Base-by-base conservation (phyloP, 2,888 invertebrate genomes). In the Phoenoteleia sp. region DNA sequence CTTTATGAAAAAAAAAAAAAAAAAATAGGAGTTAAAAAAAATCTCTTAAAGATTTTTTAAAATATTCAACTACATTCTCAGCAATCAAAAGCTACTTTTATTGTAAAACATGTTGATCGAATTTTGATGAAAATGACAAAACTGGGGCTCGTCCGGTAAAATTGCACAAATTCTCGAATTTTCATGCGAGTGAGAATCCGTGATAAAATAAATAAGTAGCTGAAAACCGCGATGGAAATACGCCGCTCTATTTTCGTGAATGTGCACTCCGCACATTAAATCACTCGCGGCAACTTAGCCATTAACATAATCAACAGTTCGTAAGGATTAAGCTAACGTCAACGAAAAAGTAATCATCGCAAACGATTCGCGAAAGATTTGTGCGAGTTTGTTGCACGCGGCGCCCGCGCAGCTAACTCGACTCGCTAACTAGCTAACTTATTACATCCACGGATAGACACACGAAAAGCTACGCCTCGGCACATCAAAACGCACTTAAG, bases 361-460 rank as follows among this genome's bases (percentile, higher is more conserved):
- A 21, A 64, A 56, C 62, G 64, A 56, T 72, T 64, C 64, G 64
- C 54, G 72, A 72, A 72, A 72, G 80, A 80, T 80, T 80, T 72
- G 69, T 47, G 60, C 47, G 60, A 54, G 29, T 74, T 74, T 11
- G 62, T 36, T 21, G 52, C 29, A 19, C 4, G 13, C 4, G 29
- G 47, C 64, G 21, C 15, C 64, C 17, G 56, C 9, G 62, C 36
- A 56, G 56, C 64, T 39, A 77, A 77, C 67, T 79, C 58, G 52
- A 66, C 80, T 66, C 15, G 72, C 72, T 80, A 80, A 80, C 80
- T 72, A 84, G 76, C 71, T 76, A 72, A 84, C 84, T 84, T 84
- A 81, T 81, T 84, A 76, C 84, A 71, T 80, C 66, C 75, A 47
- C 75, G 66, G 72, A 76, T 79, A 74, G 83, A 62, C 62, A 56